Evolutionary conservation across 2,888 invertebrate genomes (phyloP).

Genomic region (Clitarchus hookeri): DNA sequence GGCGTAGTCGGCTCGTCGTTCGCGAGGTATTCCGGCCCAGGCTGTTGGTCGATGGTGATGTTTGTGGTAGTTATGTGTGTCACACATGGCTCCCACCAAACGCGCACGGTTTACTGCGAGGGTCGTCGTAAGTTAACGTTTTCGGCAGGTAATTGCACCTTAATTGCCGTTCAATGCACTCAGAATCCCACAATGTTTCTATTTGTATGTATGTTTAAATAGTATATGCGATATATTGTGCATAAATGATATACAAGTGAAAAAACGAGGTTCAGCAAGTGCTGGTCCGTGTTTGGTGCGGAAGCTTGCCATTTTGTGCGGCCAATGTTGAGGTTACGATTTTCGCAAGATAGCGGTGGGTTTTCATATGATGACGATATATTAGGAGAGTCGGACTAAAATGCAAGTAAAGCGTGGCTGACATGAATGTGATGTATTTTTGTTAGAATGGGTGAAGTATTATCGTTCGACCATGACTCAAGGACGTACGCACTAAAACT

Average conservation of each 20-base stretch:
- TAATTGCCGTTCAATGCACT: background rate
- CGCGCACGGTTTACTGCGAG: background rate
- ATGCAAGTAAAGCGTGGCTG: too few relatives aligned
- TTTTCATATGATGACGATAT: background rate
- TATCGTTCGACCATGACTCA: too few relatives aligned
- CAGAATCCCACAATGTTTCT: background rate
- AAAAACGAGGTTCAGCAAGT: background rate
- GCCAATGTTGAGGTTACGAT: slow-evolving; percentile 3
- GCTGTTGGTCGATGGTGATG: slow-evolving; percentile 50
- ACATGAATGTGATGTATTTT: too few relatives aligned
- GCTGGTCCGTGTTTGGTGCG: background rate
- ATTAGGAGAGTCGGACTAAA: too few relatives aligned
- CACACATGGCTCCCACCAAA: slow-evolving; percentile 52
- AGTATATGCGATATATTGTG: slow-evolving; percentile 38
- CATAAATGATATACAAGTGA: background rate
- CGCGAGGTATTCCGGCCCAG: slow-evolving; percentile 45
- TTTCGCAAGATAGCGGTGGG: background rate
- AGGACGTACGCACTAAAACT: too few relatives aligned
- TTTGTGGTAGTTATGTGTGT: slow-evolving; percentile 51
- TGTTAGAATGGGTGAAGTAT: too few relatives aligned
- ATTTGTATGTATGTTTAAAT: slow-evolving; percentile 40
- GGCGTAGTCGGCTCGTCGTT: slow-evolving; percentile 39
- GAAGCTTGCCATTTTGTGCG: background rate
- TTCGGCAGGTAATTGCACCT: slow-evolving; percentile 49
- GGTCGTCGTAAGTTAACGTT: slow-evolving; percentile 43